phyloP scores from a whole-genome alignment of 2,888 invertebrate genomes.

The Pseudococcus viburni region DNA sequence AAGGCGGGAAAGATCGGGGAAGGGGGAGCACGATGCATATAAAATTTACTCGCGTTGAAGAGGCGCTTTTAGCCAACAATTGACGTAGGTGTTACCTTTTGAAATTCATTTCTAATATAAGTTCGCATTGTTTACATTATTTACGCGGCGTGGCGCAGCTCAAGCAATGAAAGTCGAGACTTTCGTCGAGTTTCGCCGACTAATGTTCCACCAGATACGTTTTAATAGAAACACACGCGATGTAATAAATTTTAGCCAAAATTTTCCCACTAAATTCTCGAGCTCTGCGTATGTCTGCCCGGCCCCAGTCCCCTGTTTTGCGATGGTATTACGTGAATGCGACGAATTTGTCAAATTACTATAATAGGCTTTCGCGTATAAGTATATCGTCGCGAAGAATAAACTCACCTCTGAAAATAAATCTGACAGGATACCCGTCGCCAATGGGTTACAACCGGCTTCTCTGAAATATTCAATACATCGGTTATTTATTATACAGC shows the following conservation, averaged over 20 bases:
- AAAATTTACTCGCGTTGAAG: constrained; percentile 6
- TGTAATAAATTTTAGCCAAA: constrained; percentile 32
- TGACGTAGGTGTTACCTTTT: constrained; percentile 48
- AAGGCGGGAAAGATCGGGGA: neutral
- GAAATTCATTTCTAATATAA: constrained; percentile 52
- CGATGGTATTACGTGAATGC: neutral
- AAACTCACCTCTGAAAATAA: constrained; percentile 70
- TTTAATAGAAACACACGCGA: constrained; percentile 33
- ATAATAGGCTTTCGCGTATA: neutral
- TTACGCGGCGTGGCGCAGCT: constrained; percentile 31
- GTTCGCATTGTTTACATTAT: constrained; percentile 52
- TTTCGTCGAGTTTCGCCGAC: constrained; percentile 4
- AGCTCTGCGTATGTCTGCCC: neutral
- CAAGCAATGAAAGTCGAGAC: constrained; percentile 47
- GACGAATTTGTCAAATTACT: constrained; percentile 17
- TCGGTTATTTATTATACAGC: neutral
- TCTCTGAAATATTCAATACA: constrained; percentile 74
- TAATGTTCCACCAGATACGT: constrained; percentile 50
- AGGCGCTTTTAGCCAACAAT: constrained; percentile 34
- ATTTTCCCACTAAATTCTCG: constrained; percentile 33
- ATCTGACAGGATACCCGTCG: constrained; percentile 77
- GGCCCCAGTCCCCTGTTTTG: neutral
- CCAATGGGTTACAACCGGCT: constrained; percentile 88
- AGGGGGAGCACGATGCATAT: neutral
- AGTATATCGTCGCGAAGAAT: neutral